Conservation (phyloP, 92 coral and sea anemone genomes). For the Micromussa lordhowensis region DNA sequence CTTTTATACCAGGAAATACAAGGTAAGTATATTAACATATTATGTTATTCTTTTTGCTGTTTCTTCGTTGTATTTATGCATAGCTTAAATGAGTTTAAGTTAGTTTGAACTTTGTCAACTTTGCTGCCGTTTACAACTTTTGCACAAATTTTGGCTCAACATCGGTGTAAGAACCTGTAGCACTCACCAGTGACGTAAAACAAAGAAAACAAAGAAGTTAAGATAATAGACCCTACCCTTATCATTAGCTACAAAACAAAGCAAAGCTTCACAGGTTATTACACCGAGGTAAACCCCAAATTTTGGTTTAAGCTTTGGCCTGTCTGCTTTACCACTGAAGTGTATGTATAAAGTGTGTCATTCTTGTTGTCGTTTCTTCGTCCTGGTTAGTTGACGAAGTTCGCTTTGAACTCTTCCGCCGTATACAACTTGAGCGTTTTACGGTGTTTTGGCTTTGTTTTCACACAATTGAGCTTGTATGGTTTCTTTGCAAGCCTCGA, state of each 20-base stretch:
- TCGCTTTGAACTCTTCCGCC: neutral
- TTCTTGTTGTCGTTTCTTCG: neutral
- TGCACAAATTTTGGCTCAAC: no score
- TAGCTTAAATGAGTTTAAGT: neutral
- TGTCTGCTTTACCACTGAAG: neutral
- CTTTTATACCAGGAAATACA: neutral
- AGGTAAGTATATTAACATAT: neutral
- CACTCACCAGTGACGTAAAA: no score
- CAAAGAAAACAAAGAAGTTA: no score
- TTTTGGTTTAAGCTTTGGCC: neutral
- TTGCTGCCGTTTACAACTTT: no score
- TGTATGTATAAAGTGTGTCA: neutral
- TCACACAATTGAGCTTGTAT: neutral
- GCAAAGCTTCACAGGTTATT: no score
- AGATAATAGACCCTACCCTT: no score
- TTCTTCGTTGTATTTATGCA: neutral
- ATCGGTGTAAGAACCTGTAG: no score
- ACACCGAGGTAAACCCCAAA: no score
- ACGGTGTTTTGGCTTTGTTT: neutral
- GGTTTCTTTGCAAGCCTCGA: neutral
- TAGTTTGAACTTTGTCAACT: no score
- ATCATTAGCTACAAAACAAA: no score
- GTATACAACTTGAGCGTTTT: neutral
- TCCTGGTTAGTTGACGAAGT: neutral
- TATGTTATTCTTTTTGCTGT: neutral